These are phyloP conservation scores for Polylopha cassiicola DNA, from an alignment of 2,888 invertebrate species.

Conservation along the genomic window DNA sequence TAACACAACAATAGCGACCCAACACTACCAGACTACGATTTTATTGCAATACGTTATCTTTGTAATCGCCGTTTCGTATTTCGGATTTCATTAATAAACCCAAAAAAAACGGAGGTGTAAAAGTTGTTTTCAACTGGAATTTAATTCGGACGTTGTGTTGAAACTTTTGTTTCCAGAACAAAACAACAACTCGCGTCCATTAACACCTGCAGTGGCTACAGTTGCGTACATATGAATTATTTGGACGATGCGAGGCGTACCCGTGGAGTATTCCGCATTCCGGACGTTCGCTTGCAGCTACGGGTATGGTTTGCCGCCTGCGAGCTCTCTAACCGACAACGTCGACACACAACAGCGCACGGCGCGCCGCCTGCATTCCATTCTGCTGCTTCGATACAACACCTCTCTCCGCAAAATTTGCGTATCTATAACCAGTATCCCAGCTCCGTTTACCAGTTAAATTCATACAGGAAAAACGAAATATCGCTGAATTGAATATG, in stretches of 20 bases:
- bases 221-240: slow-evolving; percentile 47
- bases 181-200: slow-evolving; percentile 25
- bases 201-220: slow-evolving; percentile 25
- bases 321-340: slow-evolving; percentile 48
- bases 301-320: slow-evolving; percentile 53
- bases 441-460: slow-evolving; percentile 28
- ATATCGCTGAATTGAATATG: slow-evolving; percentile 11
- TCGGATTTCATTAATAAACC: slow-evolving; percentile 3
- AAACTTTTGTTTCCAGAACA: slow-evolving; percentile 13
- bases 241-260: slow-evolving; percentile 48
- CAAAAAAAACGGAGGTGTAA: slow-evolving; percentile 9
- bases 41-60: no score
- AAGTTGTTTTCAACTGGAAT: slow-evolving; percentile 7
- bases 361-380: slow-evolving; percentile 60
- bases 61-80: no score
- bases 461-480: slow-evolving; percentile 24
- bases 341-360: slow-evolving; percentile 45
- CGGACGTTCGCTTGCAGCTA: slow-evolving; percentile 49
- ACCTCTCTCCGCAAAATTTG: slow-evolving; percentile 41
- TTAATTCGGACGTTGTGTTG: slow-evolving; percentile 8
- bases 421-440: slow-evolving; percentile 29
- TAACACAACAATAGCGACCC: no score
- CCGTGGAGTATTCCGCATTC: slow-evolving; percentile 59
- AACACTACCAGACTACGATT: no score
- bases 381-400: slow-evolving; percentile 49